These are phyloP conservation scores for Phoebastria nigripes DNA, from an alignment of 2,797 vertebrate genomes.

Conservation along the genomic window DNA sequence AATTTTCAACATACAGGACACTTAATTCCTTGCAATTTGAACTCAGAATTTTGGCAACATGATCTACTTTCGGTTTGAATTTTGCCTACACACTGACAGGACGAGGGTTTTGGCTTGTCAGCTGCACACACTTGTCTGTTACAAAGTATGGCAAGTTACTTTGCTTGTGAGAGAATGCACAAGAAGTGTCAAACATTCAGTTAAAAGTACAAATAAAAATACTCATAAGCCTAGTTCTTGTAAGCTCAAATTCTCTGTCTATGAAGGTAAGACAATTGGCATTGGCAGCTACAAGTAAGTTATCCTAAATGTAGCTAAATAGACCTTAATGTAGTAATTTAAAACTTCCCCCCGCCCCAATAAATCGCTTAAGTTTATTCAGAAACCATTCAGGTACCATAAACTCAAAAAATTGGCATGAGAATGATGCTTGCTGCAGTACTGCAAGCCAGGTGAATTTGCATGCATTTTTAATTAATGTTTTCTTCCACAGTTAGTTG, in stretches of 20 bases:
- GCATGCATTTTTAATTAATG: background rate
- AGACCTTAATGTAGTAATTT: background rate
- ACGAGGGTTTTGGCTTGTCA: constrained; percentile 18
- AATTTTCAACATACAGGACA: background rate
- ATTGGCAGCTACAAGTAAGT: background rate
- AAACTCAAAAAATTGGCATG: background rate
- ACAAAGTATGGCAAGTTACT: constrained; percentile 4
- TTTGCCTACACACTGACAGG: background rate
- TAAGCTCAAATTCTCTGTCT: background rate
- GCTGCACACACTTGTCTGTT: background rate
- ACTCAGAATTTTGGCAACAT: background rate
- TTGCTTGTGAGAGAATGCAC: background rate
- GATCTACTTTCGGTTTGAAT: background rate
- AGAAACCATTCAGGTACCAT: background rate
- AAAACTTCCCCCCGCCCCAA: background rate
- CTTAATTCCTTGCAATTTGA: background rate
- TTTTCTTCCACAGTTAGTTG: background rate
- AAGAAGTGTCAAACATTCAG: background rate
- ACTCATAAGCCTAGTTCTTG: background rate
- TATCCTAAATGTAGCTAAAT: background rate
- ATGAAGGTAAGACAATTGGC: background rate
- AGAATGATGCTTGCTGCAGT: background rate
- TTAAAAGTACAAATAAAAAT: background rate
- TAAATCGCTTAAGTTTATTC: background rate
- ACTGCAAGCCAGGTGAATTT: background rate